Evolutionary conservation across 1,140 invertebrate species (phyloP), one percentile per base, ranked within the genome.

Genomic region (Calephelis nemesis): DNA sequence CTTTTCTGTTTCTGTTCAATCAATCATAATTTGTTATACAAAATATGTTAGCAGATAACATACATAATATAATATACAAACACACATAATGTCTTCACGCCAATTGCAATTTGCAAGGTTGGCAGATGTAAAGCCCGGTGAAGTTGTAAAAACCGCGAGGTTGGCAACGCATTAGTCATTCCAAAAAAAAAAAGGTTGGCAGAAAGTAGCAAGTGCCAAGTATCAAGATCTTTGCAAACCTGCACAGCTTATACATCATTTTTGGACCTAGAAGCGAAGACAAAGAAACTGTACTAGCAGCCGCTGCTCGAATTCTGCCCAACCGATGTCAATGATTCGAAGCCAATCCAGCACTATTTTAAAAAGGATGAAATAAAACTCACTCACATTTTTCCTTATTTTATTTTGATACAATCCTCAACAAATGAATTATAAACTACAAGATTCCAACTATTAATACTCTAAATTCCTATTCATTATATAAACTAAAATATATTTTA

Each of bases 341-440:
- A 9, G 15, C 30, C 3, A 30, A 30, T 3, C 30, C 30, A 30
- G 30, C 30, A 30, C 30, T 30, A 30, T 30, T 30, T 30, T 30
- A 30, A 15, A n/a, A 48, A 6, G 15, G 5, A 19, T 54, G 12
- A 69, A 74, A 73, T 65, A 77, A 76, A 78, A 75, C 62, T 47
- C 48, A 52, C 47, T 30, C 13, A 58, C 69, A 71, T 63, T 79
- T 83, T 85, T 81, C 74, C 82, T 85, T 82, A 82, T 67, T 90
- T 88, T 88, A 90, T 89, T 90, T 88, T 87, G 79, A 88, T 85
- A 87, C 77, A 87, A 84, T 87, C 73, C 73, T 88, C 87, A 89
- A 90, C 86, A 88, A 88, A 81, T 84, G 73, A 73, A 87, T 77
- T 75, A 73, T 69, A 75, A 75, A 80, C 84, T 88, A 90, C 81